phyloP scores from a whole-genome alignment of 2,113 vertebrate genomes.

The Mellivora capensis region DNA sequence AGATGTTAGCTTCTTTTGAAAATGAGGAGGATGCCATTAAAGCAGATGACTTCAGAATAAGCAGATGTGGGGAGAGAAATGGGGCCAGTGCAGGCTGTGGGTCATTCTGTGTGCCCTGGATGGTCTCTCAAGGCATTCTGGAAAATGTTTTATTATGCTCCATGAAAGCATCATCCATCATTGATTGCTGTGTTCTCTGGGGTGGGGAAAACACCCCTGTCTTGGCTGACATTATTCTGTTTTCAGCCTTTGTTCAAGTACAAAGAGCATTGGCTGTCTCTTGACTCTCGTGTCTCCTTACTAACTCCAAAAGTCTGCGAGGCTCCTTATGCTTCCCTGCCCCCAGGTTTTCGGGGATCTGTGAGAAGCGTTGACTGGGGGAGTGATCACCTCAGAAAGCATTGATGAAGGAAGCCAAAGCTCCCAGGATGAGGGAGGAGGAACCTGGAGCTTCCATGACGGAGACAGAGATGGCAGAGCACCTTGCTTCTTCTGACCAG shows the following conservation, averaged over 20 bases:
- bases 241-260: background rate
- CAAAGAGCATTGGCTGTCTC: background rate
- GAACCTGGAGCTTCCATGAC: background rate
- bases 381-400: background rate
- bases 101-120: background rate
- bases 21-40: background rate
- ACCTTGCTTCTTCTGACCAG: conserved; percentile 46
- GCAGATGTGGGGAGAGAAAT: background rate
- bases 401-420: background rate
- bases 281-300: background rate
- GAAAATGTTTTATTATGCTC: conserved; percentile 1
- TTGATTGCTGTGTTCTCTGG: conserved; percentile 6
- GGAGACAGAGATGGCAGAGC: background rate
- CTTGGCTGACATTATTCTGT: background rate
- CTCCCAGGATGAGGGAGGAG: background rate
- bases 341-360: background rate
- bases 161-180: background rate
- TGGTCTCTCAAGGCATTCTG: background rate
- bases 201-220: background rate
- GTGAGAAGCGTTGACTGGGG: background rate
- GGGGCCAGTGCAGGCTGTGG: background rate
- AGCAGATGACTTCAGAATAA: background rate
- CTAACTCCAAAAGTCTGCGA: background rate
- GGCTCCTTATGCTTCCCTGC: background rate
- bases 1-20: background rate